Percentiles rank a stretch among this genome's conserved stretches.
Evolutionary conservation across 2,888 invertebrate species (phyloP).

Genomic region (Gnatocerus cornutus): DNA sequence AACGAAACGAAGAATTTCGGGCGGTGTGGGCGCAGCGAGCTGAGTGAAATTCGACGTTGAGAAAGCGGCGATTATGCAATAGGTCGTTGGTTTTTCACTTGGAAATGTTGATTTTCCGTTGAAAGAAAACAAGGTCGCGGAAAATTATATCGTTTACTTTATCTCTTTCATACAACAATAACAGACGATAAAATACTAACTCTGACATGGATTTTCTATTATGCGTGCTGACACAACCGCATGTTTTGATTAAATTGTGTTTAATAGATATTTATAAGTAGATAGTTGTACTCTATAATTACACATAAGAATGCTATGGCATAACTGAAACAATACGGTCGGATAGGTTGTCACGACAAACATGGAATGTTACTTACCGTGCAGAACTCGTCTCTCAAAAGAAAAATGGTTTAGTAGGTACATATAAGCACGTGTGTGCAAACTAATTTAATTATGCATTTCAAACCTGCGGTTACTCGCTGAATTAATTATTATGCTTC

Average conservation of each 20-base stretch:
- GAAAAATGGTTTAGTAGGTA: slow-evolving; percentile 3
- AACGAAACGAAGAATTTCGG: slow-evolving; percentile 36
- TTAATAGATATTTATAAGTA: slow-evolving; percentile 20
- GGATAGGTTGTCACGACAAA: slow-evolving; percentile 24
- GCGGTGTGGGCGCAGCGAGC: slow-evolving; percentile 14
- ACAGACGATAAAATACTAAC: slow-evolving; percentile 14
- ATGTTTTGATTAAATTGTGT: slow-evolving; percentile 22
- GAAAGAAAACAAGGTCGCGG: slow-evolving; percentile 10
- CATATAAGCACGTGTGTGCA: too few species aligned
- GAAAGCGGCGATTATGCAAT: slow-evolving; percentile 20
- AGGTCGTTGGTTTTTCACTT: slow-evolving; percentile 20
- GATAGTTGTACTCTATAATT: slow-evolving; percentile 30
- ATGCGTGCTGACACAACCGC: slow-evolving; percentile 32
- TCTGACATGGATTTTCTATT: slow-evolving; percentile 34
- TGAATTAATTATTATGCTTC: too few species aligned
- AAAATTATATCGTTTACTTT: slow-evolving; percentile 13
- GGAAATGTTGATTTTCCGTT: not conserved
- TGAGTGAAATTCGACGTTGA: slow-evolving; percentile 26
- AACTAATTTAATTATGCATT: too few species aligned
- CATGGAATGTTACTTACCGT: slow-evolving; percentile 25
- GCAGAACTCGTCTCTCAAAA: slow-evolving; percentile 17
- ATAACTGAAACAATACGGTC: slow-evolving; percentile 39
- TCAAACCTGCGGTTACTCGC: too few species aligned
- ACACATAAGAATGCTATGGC: slow-evolving; percentile 36
- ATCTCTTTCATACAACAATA: slow-evolving; percentile 15